Conservation (phyloP, 2,113 vertebrate genomes). For the Pteronura brasiliensis region DNA sequence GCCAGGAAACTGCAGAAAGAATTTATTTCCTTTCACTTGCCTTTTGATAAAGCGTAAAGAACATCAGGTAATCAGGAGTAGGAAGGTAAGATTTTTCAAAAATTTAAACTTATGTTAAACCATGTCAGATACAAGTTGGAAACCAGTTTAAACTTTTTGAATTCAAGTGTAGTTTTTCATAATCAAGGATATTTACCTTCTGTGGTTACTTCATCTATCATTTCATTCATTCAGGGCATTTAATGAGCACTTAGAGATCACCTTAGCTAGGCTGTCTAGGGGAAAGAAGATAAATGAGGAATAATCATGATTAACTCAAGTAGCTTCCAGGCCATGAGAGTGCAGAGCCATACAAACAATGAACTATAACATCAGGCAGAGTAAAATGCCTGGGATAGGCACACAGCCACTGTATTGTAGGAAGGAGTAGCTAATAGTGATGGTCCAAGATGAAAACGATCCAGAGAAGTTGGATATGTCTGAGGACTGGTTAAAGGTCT, state of each 20-base stretch:
- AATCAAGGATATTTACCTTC: conserved; percentile 38
- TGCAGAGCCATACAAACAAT: background rate
- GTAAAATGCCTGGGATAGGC: background rate
- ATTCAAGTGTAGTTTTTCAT: conserved; percentile 41
- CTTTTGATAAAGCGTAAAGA: conserved; percentile 64
- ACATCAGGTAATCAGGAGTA: conserved; percentile 59
- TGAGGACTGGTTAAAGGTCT: background rate
- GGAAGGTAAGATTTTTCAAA: background rate
- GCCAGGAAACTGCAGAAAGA: background rate
- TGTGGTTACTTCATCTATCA: background rate
- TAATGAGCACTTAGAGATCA: conserved; percentile 22
- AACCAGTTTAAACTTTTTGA: conserved; percentile 50
- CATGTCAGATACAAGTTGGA: conserved; percentile 35
- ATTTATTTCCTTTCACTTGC: conserved; percentile 62
- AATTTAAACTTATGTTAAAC: conserved; percentile 48
- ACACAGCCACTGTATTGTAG: background rate
- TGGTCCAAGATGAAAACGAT: background rate
- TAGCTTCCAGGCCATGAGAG: background rate
- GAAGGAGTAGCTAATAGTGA: background rate
- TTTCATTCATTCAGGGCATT: conserved; percentile 14
- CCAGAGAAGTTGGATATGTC: background rate
- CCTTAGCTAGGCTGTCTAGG: background rate
- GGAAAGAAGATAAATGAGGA: background rate
- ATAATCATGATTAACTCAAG: background rate
- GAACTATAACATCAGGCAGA: background rate